Conservation (phyloP, 1,140 invertebrate genomes). For the Reticulitermes speratus region DNA sequence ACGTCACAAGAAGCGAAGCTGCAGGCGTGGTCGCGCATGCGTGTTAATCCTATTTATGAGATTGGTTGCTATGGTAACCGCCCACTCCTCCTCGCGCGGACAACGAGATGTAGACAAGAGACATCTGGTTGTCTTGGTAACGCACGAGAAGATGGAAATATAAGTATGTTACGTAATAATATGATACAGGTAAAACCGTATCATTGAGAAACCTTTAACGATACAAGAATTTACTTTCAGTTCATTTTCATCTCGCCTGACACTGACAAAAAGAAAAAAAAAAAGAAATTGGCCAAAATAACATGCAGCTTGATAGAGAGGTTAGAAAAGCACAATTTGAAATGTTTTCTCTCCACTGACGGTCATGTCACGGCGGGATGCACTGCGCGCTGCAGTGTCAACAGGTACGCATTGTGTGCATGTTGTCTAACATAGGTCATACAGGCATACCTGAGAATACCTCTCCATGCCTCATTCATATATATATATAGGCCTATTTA, state of each 20-base stretch:
- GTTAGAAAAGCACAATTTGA: no score
- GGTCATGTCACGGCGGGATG: background rate
- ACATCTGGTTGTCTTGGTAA: background rate
- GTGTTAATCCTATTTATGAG: background rate
- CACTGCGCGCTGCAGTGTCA: background rate
- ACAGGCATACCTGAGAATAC: no score
- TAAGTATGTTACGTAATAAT: background rate
- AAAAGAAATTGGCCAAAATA: no score
- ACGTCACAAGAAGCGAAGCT: background rate
- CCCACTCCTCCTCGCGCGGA: conserved; percentile 4
- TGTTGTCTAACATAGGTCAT: no score
- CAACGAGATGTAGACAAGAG: background rate
- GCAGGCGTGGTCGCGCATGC: conserved; percentile 24
- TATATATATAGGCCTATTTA: no score
- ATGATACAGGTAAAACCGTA: background rate
- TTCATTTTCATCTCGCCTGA: background rate
- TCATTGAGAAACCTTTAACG: background rate
- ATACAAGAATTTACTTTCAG: background rate
- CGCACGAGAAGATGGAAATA: background rate
- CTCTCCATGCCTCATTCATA: no score
- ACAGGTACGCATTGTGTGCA: no score
- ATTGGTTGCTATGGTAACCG: conserved; percentile 26
- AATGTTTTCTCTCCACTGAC: no score
- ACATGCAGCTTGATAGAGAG: no score
- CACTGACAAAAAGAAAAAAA: background rate